phyloP scores from a whole-genome alignment of 1,140 invertebrate species.

The Cryptotermes secundus region DNA sequence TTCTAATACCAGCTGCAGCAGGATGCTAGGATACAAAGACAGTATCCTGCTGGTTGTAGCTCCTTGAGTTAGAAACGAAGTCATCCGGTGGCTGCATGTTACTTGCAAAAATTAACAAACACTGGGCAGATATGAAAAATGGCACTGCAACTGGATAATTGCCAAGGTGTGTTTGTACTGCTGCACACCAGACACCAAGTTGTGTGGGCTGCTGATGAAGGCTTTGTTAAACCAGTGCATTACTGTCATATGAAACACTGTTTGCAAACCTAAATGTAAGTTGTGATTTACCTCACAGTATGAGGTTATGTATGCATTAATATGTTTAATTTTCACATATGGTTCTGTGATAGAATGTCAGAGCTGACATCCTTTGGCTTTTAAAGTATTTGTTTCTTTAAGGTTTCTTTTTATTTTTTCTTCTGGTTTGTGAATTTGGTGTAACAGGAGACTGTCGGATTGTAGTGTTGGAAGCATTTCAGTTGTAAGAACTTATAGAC shows the following conservation, averaged over 20 bases:
- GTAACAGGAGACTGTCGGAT: background rate
- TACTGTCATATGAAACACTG: background rate
- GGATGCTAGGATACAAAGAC: no score
- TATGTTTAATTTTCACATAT: background rate
- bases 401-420: background rate
- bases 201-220: background rate
- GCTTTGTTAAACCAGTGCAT: background rate
- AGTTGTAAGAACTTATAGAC: background rate
- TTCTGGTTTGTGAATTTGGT: background rate
- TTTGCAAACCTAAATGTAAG: background rate
- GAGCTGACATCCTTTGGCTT: background rate
- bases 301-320: background rate
- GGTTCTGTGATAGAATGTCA: background rate
- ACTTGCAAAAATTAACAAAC: no score
- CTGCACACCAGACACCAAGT: background rate
- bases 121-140: no score
- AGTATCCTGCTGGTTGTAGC: no score
- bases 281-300: background rate
- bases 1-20: no score
- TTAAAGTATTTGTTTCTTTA: background rate
- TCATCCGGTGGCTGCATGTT: no score
- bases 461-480: background rate
- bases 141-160: no score
- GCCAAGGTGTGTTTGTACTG: background rate
- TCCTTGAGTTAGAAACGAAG: no score